Percentiles rank a stretch among this genome's conserved stretches.
These are phyloP conservation scores for Boulengeromyrus knoepffleri DNA, from an alignment of 2,113 vertebrate species.

Conservation along the genomic window DNA sequence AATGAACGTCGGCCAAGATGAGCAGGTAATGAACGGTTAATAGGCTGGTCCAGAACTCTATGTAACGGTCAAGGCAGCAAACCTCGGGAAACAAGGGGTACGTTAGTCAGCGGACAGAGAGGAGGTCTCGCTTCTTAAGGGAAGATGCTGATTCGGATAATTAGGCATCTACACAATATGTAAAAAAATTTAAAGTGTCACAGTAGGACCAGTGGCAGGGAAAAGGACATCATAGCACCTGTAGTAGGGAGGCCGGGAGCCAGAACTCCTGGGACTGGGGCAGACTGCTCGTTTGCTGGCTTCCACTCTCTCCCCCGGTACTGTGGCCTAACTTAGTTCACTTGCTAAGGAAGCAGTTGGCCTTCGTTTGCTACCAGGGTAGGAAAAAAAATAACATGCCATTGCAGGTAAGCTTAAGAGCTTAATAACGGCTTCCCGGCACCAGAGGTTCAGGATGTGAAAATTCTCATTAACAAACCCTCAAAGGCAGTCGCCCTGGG, in stretches of 20 bases:
- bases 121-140: not conserved
- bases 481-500: not conserved
- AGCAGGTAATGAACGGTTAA: not conserved
- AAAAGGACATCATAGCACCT: no score
- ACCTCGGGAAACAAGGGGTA: not conserved
- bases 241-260: not conserved
- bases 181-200: not conserved
- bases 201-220: not conserved
- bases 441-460: not conserved
- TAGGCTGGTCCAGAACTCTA: not conserved
- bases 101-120: not conserved
- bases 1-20: not conserved
- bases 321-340: not conserved
- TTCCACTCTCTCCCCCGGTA: not conserved
- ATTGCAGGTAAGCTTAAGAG: not conserved
- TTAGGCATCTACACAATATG: not conserved
- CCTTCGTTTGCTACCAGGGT: not conserved
- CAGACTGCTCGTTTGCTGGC: not conserved
- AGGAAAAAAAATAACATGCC: not conserved
- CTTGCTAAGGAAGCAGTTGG: not conserved
- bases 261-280: not conserved
- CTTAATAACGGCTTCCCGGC: not conserved
- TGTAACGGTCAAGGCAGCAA: not conserved
- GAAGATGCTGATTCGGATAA: not conserved
- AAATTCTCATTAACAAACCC: slow-evolving; percentile 3